Percentiles rank a stretch among this genome's conserved stretches.
phyloP scores from a whole-genome alignment of 2,888 invertebrate genomes.

The Lochmaea crataegi region DNA sequence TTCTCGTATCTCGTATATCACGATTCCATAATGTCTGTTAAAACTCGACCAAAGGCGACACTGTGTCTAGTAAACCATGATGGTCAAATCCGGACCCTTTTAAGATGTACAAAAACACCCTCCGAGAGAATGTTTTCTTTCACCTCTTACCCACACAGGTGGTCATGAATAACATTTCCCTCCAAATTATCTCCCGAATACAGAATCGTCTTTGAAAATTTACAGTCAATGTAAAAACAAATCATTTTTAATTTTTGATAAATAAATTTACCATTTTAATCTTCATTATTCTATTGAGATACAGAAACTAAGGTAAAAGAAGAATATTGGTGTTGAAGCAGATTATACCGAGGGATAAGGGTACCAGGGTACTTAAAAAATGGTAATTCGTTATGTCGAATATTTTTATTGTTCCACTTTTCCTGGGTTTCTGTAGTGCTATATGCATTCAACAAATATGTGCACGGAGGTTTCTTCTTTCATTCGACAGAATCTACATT shows the following conservation, averaged over 20 bases:
- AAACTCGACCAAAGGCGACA: slow-evolving; percentile 44
- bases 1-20: background rate
- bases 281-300: too few species aligned
- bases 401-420: too few species aligned
- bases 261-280: too few species aligned
- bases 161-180: slow-evolving; percentile 51
- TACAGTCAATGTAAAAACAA: background rate
- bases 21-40: slow-evolving; percentile 36
- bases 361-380: too few species aligned
- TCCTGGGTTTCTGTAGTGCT: too few species aligned
- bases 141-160: slow-evolving; percentile 51
- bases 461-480: too few species aligned
- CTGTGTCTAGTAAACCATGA: slow-evolving; percentile 43
- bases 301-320: too few species aligned
- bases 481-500: too few species aligned
- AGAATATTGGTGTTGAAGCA: too few species aligned
- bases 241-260: background rate
- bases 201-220: background rate
- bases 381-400: too few species aligned
- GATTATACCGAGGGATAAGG: too few species aligned
- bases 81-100: slow-evolving; percentile 47
- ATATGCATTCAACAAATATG: too few species aligned
- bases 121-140: slow-evolving; percentile 44
- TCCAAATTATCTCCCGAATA: slow-evolving; percentile 49
- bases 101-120: slow-evolving; percentile 43